Evolutionary conservation across 2,113 vertebrate species (phyloP).

Genomic region (Salvelinus fontinalis): DNA sequence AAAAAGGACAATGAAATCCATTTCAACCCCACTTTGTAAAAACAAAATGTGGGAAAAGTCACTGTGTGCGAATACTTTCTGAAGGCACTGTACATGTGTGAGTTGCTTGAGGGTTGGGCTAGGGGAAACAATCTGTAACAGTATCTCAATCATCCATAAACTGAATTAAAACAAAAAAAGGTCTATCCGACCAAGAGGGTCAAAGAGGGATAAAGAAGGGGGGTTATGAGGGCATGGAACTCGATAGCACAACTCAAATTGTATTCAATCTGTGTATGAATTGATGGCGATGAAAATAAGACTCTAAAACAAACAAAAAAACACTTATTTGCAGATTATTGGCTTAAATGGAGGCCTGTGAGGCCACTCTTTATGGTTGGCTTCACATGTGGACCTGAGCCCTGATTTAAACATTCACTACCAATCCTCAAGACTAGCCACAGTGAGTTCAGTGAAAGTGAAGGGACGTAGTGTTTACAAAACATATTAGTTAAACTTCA

Average conservation of each 20-base stretch:
- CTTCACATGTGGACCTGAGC: conserved; percentile 73
- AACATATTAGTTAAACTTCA: neutral
- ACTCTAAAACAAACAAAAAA: conserved; percentile 85
- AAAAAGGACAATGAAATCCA: no score
- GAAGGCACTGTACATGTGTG: conserved; percentile 5
- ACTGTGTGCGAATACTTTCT: no score
- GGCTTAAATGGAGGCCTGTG: conserved; percentile 88
- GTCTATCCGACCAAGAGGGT: conserved; percentile 52
- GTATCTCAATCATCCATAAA: conserved; percentile 66
- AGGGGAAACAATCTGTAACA: conserved; percentile 61
- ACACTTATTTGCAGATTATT: conserved; percentile 97
- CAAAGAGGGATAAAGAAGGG: conserved; percentile 35
- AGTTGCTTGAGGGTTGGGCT: conserved; percentile 7
- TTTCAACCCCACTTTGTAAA: no score
- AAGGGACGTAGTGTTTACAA: neutral
- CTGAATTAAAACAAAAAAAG: conserved; percentile 65
- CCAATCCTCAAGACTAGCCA: conserved; percentile 28
- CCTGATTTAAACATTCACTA: conserved; percentile 61
- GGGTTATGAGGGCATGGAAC: conserved; percentile 70
- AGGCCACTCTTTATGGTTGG: conserved; percentile 77
- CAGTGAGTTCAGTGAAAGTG: conserved; percentile 4
- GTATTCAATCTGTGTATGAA: conserved; percentile 89
- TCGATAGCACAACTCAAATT: conserved; percentile 83
- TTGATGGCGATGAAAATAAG: conserved; percentile 94
- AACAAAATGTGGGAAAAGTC: no score